Percentiles rank a stretch among this genome's conserved stretches.
These are phyloP conservation scores for Fistularia commersonii DNA, from an alignment of 2,797 vertebrate species.

Conservation along the genomic window DNA sequence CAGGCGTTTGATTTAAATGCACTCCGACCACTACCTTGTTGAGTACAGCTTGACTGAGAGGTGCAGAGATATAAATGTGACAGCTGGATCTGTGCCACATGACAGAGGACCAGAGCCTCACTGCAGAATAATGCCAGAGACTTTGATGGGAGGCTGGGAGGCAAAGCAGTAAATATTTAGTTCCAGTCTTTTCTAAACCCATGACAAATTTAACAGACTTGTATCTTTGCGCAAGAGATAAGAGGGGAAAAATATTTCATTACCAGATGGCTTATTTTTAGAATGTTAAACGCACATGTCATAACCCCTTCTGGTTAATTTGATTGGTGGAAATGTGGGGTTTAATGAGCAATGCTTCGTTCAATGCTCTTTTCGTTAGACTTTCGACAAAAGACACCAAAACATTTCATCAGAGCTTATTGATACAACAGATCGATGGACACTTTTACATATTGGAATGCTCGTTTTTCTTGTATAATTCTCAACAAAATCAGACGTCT, in stretches of 20 bases:
- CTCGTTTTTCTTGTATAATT: neutral
- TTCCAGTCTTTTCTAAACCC: constrained; percentile 14
- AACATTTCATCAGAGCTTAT: constrained; percentile 36
- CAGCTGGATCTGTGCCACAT: constrained; percentile 19
- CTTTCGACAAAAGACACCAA: constrained; percentile 26
- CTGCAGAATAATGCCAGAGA: constrained; percentile 23
- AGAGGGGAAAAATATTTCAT: constrained; percentile 10
- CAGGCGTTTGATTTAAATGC: neutral
- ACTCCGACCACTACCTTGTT: neutral
- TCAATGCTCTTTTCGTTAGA: constrained; percentile 8
- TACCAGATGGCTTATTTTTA: constrained; percentile 14
- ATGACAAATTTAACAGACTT: constrained; percentile 13
- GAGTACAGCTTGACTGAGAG: constrained; percentile 5
- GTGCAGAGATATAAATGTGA: constrained; percentile 23
- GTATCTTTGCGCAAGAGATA: constrained; percentile 1
- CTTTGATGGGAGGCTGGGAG: constrained; percentile 34
- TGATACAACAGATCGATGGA: constrained; percentile 24
- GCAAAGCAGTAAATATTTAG: constrained; percentile 39
- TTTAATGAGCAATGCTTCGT: constrained; percentile 14
- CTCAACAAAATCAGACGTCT: too few species aligned
- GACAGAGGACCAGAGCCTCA: constrained; percentile 13
- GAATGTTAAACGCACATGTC: constrained; percentile 26
- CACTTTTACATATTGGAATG: constrained; percentile 16
- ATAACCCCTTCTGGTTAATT: constrained; percentile 23
- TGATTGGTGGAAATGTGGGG: constrained; percentile 12